A percentile compares a stretch with the other conserved stretches of the same genome.
These are phyloP conservation scores for Amphibalanus amphitrite DNA, from an alignment of 1,140 invertebrate species.

Conservation along the genomic window DNA sequence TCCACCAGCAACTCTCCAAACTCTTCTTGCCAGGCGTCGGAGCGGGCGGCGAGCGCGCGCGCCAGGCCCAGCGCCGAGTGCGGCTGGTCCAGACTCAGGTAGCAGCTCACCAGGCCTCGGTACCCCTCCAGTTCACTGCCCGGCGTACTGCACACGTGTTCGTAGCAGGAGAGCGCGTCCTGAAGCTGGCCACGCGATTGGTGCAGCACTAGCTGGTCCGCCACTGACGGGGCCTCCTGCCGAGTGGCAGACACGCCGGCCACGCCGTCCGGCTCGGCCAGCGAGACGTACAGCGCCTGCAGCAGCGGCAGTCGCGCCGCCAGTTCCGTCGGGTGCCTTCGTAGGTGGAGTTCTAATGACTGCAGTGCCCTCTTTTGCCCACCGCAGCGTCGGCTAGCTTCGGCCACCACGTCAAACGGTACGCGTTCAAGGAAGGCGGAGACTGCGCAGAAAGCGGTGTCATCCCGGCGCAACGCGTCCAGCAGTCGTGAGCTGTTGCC, in stretches of 20 bases:
- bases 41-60: conserved; percentile 28
- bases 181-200: conserved; percentile 31
- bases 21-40: conserved; percentile 19
- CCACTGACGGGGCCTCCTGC: conserved; percentile 27
- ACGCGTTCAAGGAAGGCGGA: conserved; percentile 28
- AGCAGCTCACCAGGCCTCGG: conserved; percentile 31
- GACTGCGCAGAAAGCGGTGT: conserved; percentile 4
- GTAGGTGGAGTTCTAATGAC: conserved; percentile 34
- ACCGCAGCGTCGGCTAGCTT: conserved; percentile 34
- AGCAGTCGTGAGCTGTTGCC: neutral
- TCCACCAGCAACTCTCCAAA: conserved; percentile 43
- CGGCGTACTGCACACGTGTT: conserved; percentile 26
- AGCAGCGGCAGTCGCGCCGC: conserved; percentile 29
- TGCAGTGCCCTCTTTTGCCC: conserved; percentile 34
- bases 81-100: conserved; percentile 34
- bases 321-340: conserved; percentile 21
- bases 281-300: conserved; percentile 35
- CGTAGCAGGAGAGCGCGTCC: conserved; percentile 38
- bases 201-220: conserved; percentile 33
- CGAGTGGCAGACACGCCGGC: conserved; percentile 32
- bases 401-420: conserved; percentile 31
- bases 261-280: conserved; percentile 41
- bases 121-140: conserved; percentile 24
- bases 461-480: conserved; percentile 7
- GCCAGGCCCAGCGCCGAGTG: conserved; percentile 28